Evolutionary conservation across 2,888 invertebrate species (phyloP).

Genomic region (Augiades crinisus): DNA sequence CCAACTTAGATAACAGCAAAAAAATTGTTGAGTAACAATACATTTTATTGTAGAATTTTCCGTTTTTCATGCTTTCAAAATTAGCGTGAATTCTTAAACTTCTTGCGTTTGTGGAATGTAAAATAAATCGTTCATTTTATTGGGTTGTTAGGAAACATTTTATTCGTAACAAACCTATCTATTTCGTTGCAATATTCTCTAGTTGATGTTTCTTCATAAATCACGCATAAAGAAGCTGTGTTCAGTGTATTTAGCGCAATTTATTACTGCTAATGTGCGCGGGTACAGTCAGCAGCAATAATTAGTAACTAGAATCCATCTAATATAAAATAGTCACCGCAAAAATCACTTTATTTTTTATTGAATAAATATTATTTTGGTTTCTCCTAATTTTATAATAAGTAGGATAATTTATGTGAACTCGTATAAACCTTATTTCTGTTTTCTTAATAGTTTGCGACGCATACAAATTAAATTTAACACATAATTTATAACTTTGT

Average conservation of each 20-base stretch:
- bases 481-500: no score
- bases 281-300: conserved; percentile 6
- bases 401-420: no score
- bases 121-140: conserved; percentile 3
- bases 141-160: conserved; percentile 2
- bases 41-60: not conserved
- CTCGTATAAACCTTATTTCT: no score
- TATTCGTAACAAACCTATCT: not conserved
- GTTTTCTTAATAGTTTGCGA: no score
- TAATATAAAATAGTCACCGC: not conserved
- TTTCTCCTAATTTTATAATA: no score
- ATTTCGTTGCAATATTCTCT: conserved; percentile 15
- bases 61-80: not conserved
- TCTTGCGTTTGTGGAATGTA: not conserved
- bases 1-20: no score
- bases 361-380: no score
- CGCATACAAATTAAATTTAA: no score
- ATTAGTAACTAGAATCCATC: not conserved
- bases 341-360: not conserved
- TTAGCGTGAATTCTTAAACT: not conserved
- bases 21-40: no score
- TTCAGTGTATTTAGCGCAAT: conserved; percentile 19
- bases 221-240: conserved; percentile 22
- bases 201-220: conserved; percentile 12
- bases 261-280: conserved; percentile 13